phyloP scores from a whole-genome alignment of 2,113 vertebrate genomes.

The Theristicus caerulescens region DNA sequence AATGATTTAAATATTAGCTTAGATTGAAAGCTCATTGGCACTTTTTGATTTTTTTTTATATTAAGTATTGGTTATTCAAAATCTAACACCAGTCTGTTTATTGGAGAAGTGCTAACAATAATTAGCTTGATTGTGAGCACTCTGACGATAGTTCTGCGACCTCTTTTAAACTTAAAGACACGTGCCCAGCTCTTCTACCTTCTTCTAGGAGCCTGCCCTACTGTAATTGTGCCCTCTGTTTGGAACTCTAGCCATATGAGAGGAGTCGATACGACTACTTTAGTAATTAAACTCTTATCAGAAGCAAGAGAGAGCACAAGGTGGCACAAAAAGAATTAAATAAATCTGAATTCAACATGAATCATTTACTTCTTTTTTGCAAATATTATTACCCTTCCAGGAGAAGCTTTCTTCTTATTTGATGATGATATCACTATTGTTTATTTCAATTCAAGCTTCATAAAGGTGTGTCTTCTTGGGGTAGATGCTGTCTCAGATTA shows the following conservation, averaged over 20 bases:
- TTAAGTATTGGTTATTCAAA: neutral
- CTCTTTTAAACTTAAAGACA: neutral
- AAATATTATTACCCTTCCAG: neutral
- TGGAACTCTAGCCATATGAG: neutral
- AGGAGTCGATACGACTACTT: neutral
- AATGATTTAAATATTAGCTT: neutral
- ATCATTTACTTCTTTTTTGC: neutral
- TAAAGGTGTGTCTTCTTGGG: neutral
- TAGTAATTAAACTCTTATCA: neutral
- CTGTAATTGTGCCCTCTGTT: neutral
- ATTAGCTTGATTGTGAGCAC: neutral
- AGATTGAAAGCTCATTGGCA: neutral
- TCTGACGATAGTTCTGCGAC: neutral
- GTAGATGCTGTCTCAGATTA: neutral
- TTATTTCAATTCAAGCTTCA: neutral
- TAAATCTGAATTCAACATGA: neutral
- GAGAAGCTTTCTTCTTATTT: neutral
- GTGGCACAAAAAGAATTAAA: neutral
- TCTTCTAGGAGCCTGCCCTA: neutral
- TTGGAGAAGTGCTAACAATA: neutral
- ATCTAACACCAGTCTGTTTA: neutral
- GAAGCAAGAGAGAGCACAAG: neutral
- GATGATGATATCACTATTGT: neutral
- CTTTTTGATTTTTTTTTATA: neutral
- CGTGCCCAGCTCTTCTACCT: neutral